Conservation (phyloP, 2,113 vertebrate species). For the Microtus pennsylvanicus region DNA sequence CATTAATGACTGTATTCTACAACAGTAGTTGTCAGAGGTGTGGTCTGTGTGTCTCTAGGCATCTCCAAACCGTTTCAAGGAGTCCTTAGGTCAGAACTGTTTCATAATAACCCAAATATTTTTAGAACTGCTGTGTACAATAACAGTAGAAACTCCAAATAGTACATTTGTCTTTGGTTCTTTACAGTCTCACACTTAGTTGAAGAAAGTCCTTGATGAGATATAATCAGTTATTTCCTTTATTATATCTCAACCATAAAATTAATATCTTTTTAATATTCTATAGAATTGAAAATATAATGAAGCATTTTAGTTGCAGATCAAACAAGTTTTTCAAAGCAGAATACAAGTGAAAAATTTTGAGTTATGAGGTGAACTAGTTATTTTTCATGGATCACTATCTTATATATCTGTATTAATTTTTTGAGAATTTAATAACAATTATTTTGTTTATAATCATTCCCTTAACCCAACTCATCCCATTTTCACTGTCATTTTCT, state of each 20-base stretch:
- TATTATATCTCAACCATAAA: slow-evolving; percentile 6
- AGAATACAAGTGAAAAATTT: background rate
- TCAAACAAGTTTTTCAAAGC: background rate
- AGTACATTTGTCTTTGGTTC: background rate
- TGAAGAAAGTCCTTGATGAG: slow-evolving; percentile 37
- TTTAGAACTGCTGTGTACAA: background rate
- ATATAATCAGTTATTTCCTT: background rate
- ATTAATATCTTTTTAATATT: slow-evolving; percentile 4
- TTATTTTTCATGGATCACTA: background rate
- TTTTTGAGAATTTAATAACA: background rate
- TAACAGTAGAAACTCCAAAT: slow-evolving; percentile 16
- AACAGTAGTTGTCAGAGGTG: background rate
- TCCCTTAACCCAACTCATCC: background rate
- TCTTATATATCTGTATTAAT: background rate
- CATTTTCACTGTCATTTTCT: background rate
- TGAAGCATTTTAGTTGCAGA: background rate
- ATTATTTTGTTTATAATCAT: background rate
- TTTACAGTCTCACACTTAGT: background rate
- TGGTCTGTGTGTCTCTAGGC: background rate
- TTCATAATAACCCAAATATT: slow-evolving; percentile 38
- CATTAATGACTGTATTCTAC: background rate
- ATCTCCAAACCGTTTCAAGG: background rate
- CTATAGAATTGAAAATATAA: background rate
- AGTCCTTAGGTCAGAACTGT: background rate
- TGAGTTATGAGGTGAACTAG: background rate